Conservation (phyloP, 2,113 vertebrate species). For the Vicugna pacos region DNA sequence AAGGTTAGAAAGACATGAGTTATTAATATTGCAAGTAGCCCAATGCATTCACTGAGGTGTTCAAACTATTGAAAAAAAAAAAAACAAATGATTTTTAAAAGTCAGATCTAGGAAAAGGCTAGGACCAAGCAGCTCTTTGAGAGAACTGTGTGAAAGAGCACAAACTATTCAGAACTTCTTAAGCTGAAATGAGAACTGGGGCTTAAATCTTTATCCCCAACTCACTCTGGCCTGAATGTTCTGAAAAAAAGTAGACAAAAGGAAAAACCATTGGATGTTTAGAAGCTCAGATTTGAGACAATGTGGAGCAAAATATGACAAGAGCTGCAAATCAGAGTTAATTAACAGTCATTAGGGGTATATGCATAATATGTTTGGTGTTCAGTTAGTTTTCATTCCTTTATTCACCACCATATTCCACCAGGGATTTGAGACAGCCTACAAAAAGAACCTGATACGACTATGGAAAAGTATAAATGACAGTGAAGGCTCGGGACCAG, state of each 20-base stretch:
- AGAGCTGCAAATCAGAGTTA: background rate
- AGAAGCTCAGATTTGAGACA: background rate
- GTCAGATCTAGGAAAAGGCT: slow-evolving; percentile 22
- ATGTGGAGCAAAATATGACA: background rate
- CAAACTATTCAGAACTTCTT: background rate
- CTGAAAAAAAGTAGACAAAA: background rate
- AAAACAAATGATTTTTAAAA: slow-evolving; percentile 36
- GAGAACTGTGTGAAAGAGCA: background rate
- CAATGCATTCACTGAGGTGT: slow-evolving; percentile 31
- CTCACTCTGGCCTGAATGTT: background rate
- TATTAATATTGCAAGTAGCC: slow-evolving; percentile 74
- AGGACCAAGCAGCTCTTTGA: background rate
- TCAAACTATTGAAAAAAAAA: background rate
- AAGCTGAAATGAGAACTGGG: background rate
- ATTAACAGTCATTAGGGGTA: background rate
- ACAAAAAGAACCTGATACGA: background rate
- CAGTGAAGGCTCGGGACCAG: background rate
- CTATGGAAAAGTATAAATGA: background rate
- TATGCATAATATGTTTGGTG: background rate
- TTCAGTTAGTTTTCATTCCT: background rate
- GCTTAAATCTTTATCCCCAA: background rate
- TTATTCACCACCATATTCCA: background rate
- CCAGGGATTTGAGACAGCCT: background rate
- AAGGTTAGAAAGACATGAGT: slow-evolving; percentile 68
- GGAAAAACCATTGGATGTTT: background rate